A percentile compares a stretch with the other conserved stretches of the same genome.
phyloP scores from a whole-genome alignment of 2,113 vertebrate genomes.

The Zosterops pallidus region DNA sequence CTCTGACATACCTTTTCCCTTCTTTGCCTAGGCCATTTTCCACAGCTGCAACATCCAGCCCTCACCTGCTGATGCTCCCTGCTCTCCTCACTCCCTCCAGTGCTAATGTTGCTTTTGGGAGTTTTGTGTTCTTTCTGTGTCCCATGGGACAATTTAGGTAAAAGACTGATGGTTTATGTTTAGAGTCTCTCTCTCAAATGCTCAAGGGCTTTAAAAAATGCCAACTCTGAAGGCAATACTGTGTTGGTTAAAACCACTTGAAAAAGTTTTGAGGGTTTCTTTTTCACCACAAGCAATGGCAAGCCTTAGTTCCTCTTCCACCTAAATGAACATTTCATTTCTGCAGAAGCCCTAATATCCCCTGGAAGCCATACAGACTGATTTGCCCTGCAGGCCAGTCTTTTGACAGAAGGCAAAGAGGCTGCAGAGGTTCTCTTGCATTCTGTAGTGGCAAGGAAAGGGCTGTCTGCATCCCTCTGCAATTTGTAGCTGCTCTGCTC shows the following conservation, averaged over 20 bases:
- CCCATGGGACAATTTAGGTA: not conserved
- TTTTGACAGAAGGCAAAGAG: not conserved
- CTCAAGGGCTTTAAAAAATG: not conserved
- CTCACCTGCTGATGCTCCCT: not conserved
- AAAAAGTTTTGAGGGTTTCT: not conserved
- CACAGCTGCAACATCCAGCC: not conserved
- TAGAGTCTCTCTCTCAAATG: not conserved
- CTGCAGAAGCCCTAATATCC: not conserved
- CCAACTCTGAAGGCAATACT: not conserved
- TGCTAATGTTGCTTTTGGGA: not conserved
- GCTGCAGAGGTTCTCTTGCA: not conserved
- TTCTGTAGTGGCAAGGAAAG: not conserved
- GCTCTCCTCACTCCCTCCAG: not conserved
- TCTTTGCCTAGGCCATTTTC: not conserved
- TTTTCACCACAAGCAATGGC: not conserved
- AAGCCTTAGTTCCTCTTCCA: not conserved
- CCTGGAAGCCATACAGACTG: not conserved
- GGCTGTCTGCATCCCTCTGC: not conserved
- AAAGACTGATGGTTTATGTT: not conserved
- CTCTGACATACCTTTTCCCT: not conserved
- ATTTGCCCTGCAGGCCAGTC: not conserved
- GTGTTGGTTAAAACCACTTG: not conserved
- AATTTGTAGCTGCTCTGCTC: not conserved
- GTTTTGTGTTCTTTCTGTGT: not conserved
- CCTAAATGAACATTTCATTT: not conserved